Evolutionary conservation across 2,113 vertebrate species (phyloP).

Genomic region (Reinhardtius hippoglossoides): DNA sequence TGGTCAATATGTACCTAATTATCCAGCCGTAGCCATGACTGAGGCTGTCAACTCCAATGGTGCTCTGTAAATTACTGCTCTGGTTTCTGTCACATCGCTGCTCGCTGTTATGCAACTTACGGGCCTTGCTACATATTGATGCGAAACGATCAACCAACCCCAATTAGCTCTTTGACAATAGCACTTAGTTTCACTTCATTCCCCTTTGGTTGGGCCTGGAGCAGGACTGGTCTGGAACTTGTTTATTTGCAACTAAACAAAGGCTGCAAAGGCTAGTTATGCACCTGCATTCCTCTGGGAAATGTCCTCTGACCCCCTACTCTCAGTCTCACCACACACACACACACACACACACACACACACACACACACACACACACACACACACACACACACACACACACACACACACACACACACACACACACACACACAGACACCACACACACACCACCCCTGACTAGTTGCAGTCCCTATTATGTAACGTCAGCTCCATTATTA

Average conservation of each 20-base stretch:
- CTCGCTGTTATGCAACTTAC: constrained; percentile 53
- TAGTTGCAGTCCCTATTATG: constrained; percentile 39
- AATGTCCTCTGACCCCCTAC: constrained; percentile 1
- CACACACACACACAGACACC: constrained; percentile 2
- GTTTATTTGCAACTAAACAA: constrained; percentile 32
- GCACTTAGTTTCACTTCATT: constrained; percentile 6
- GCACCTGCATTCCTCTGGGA: constrained; percentile 59
- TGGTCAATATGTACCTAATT: constrained; percentile 28
- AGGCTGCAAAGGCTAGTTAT: constrained; percentile 43
- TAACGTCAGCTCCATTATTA: constrained; percentile 43
- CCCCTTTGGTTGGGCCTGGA: constrained; percentile 19
- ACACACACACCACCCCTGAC: background rate
- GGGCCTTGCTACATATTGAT: constrained; percentile 45
- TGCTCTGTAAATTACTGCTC: constrained; percentile 40
- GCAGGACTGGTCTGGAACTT: constrained; percentile 15
- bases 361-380: too few species aligned
- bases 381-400: too few species aligned
- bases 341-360: background rate
- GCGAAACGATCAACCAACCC: constrained; percentile 25
- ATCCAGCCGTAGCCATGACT: constrained; percentile 16
- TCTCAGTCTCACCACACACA: constrained; percentile 6
- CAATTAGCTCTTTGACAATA: constrained; percentile 27
- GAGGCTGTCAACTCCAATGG: constrained; percentile 23
- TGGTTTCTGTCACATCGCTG: constrained; percentile 49
- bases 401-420: too few species aligned